Base-by-base conservation (phyloP, 2,888 invertebrate genomes). In the Cenopis cana region DNA sequence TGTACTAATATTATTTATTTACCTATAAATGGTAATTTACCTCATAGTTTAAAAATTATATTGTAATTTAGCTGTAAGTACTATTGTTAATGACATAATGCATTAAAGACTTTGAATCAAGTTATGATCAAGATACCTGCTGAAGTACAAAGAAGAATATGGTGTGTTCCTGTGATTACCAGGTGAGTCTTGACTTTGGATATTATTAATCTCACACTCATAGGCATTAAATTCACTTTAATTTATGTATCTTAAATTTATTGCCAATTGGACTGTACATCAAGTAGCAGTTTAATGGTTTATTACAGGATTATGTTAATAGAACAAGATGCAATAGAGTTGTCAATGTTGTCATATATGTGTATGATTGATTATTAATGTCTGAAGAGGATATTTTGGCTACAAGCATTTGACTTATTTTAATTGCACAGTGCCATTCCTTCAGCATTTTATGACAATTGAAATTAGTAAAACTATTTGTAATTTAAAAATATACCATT, bases 41-140 rank as follows among this genome's bases (percentile, higher is more conserved):
- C 14, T 64, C n/a, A n/a, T 38, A 24, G 36, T 60, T 20, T 50
- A 52, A 20, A 61, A 52, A 17, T 62, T 18, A 4, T 33, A 36
- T 24, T 46, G 38, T 24, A n/a, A 54, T 24, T 20, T 64, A 64
- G 64, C 20, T 64, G n/a, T 64, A 64, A 64, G 64, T 38, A 36
- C 10, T 64, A 64, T 52, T 4, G 18, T 18, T 54, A 36, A 24
- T n/a, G 24, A 29, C 17, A 46, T 17, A 24, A 54, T 64, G 11
- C 24, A n/a, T 50, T 68, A 59, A 60, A 24, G 33, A 20, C 36
- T 61, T 14, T 54, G 46, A 46, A 38, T 20, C n/a, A 54, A 55
- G 61, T 62, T 69, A 56, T 36, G 14, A 50, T 57, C 69, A 64
- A 69, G 57, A 69, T 9, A 57, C 38, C 46, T 69, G n/a, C 33